Evolutionary conservation across 2,113 vertebrate species (phyloP), one percentile per base, ranked within the genome.

Genomic region (Egretta garzetta): DNA sequence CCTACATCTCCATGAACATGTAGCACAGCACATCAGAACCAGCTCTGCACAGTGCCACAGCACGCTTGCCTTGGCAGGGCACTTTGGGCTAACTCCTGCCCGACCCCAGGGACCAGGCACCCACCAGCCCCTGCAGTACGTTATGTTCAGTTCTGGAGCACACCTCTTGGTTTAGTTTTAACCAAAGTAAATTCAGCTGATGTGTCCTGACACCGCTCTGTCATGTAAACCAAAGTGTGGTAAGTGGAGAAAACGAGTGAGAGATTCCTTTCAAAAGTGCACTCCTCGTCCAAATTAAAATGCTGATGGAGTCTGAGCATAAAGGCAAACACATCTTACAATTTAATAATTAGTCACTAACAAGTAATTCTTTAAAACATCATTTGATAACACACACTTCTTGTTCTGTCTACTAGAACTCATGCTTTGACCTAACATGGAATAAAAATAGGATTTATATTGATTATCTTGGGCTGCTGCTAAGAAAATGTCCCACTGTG

Each of bases 161-260:
- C 37, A 11, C 4, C 41, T 45, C 58, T 59, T 2, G 0, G 1
- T 13, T 55, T 21, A 52, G 4, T 43, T 86, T 56, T 18, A 70
- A 53, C 10, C 58, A 32, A 47, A 91, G 73, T 12, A 2, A 27
- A 60, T 26, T 26, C 35, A 60, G 7, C 4, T 64, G 47, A 24
- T 39, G 27, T 3, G 0, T 33, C 27, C 67, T 1, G 2, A 75
- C 6, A 43, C 13, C 35, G 28, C 20, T n/a, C 32, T 22, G 5
- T 26, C 17, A 12, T 5, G 17, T 55, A 75, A 75, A 39, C 3
- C 3, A 4, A 70, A 41, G 32, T 4, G 14, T 71, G 24, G 10
- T 24, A 53, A 53, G 8, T 35, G 28, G 26, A 49, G 13, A 64
- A 91, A 77, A 70, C 2, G 49, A 90, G n/a, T 15, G 18, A 83